Base-by-base conservation (phyloP, 2,113 vertebrate species). In the Otis tarda region DNA sequence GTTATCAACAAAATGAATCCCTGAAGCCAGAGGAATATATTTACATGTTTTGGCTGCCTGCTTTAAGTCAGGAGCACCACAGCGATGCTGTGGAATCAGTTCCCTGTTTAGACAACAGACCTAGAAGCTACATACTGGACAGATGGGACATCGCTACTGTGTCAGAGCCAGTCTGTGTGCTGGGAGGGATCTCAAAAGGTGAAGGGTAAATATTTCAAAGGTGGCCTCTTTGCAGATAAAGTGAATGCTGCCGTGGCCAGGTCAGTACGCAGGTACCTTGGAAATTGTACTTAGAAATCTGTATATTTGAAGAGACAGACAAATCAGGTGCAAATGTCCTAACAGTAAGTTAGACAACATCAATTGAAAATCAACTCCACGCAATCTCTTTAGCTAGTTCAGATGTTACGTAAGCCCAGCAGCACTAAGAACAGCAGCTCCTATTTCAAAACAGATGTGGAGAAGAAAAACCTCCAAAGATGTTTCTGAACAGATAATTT, bases 391-490 rank as follows among this genome's bases (percentile, higher is more conserved):
- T n/a, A 78, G 79, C 65, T 80, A 27, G 10, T 87, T 90, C 85
- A 71, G 73, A 61, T 18, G 4, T 92, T 92, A n/a, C 7, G 5
- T 88, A 90, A 95, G 45, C 68, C 57, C 65, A 81, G 56, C 77
- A 83, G 77, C 61, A 33, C 61, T 60, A 39, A 70, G 35, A 94
- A 61, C 77, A 61, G 43, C 69, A 93, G 74, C 70, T 95, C 55
- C 74, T n/a, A 7, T 90, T 95, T 93, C 87, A 89, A 84, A 94
- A 89, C 59, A 91, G 76, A 70, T 85, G 74, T 56, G 74, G 77
- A 76, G 84, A 83, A 95, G 74, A 74, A 94, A 91, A 94, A 33
- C 49, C 74, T 95, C 70, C 50, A 65, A 73, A 95, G 81, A 81
- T 94, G 77, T 69, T 95, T 94, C 89, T 94, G 77, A 69, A 57